Conservation (phyloP, 2,797 vertebrate species). For the Tarsius wallacei region DNA sequence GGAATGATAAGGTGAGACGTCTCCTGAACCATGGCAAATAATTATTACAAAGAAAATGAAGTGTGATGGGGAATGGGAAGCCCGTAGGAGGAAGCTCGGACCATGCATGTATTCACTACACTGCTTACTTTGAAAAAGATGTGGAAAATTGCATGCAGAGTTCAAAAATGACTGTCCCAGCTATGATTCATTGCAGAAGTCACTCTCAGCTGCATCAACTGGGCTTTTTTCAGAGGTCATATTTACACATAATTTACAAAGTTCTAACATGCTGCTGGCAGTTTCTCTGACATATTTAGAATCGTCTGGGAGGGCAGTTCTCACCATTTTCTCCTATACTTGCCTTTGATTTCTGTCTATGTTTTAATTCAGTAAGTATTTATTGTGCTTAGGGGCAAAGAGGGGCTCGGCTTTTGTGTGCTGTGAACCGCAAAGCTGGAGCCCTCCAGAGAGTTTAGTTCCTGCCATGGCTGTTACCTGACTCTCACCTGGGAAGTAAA, state of each 20-base stretch:
- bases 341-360: slow-evolving; percentile 35
- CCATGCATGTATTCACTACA: slow-evolving; percentile 47
- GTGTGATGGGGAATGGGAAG: slow-evolving; percentile 39
- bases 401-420: slow-evolving; percentile 4
- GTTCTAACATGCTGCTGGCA: slow-evolving; percentile 75
- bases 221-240: slow-evolving; percentile 73
- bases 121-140: slow-evolving; percentile 79
- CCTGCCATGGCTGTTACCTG: not conserved
- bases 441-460: not conserved
- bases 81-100: slow-evolving; percentile 33
- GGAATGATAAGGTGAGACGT: not conserved
- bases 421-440: not conserved
- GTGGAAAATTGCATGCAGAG: slow-evolving; percentile 76
- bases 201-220: slow-evolving; percentile 55
- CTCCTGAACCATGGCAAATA: not conserved
- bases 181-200: slow-evolving; percentile 77
- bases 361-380: slow-evolving; percentile 74
- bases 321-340: slow-evolving; percentile 14
- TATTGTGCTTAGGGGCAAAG: slow-evolving; percentile 52
- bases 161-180: slow-evolving; percentile 72
- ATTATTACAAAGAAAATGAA: slow-evolving; percentile 11
- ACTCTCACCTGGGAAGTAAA: not conserved
- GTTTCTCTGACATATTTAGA: slow-evolving; percentile 74
- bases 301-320: slow-evolving; percentile 69
- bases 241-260: slow-evolving; percentile 83